Base-by-base conservation (phyloP, 2,797 vertebrate genomes). In the Acrossocheilus wenchowensis region DNA sequence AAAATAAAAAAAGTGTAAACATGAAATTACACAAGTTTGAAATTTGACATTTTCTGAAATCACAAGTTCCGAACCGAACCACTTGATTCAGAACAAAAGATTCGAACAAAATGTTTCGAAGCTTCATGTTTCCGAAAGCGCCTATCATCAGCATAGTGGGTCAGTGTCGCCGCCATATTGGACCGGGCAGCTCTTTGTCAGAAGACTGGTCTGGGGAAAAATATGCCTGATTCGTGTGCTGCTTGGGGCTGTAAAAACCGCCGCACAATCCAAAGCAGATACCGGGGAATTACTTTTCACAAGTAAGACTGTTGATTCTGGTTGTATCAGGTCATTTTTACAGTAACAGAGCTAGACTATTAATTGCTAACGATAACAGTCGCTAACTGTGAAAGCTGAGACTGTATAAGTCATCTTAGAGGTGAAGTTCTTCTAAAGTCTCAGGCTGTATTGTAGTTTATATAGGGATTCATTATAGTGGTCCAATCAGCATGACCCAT, bases 251-350 rank as follows among this genome's bases (percentile, higher is more conserved):
- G 88, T 78, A 83, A 60, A 71, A 79, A 81, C 48, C 68, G 75
- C 23, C 66, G 57, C 12, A 83, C 60, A 26, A 1, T 2, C 1
- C 64, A 82, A 73, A 89, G 54, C 45, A 89, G 62, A 85, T 72
- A 41, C n/a, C 48, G 41, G 15, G 73, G 78, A 64, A 87, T 89
- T 66, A 87, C 88, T n/a, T 87, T 87, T 78, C 85, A 89, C 68
- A 89, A 73, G 71, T 81, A 87, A 87, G 74, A 30, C 45, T 41
- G 17, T 86, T 74, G 48, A 64, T 73, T 81, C 5, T 86, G 69
- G 39, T 62, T 62, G 77, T 48, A 86, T 62, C 57, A 60, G 77
- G 17, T 26, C 19, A 21, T 43, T 81, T 66, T 78, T 62, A 62
- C 39, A n/a, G 43, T 43, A 39, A 57, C 12, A 60, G 12, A 78